Base-by-base conservation (phyloP, 2,888 invertebrate species). In the Steromphala cineraria region DNA sequence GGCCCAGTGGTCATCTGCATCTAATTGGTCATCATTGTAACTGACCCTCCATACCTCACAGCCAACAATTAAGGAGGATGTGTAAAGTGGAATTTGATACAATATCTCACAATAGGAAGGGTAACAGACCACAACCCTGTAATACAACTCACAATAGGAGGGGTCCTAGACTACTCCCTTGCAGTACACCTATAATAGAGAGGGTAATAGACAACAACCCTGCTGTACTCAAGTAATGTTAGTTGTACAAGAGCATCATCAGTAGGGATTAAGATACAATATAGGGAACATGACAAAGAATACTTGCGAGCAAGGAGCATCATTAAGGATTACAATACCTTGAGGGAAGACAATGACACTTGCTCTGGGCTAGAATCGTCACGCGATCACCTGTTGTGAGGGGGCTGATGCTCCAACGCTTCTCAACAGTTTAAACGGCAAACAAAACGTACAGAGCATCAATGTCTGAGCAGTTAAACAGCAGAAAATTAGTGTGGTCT, bases 401-500 rank as follows among this genome's bases (percentile, higher is more conserved):
- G 7, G 71, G 36, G 36, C 28, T 36, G 71, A 71, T 71, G 71
- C 71, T 71, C 36, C 40, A 71, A 71, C 40, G 71, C 71, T 71
- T 71, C 71, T 71, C 71, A 71, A 56, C 28, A 40, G 71, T 71
- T 71, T 71, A 71, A 71, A 71, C 19, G 71, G 71, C 71, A 71
- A 71, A 71, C 71, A 71, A 71, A 71, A 28, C 36, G 36, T 71
- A 71, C 15, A 71, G 40, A 71, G 71, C 19, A 36, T 71, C 71
- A 71, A 71, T 71, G 71, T 36, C 40, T 31, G 71, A 71, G 36
- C 40, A 31, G 71, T 71, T 71, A 71, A 71, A 71, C 71, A 71
- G 71, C 71, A 71, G 71, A 71, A 71, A 71, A 71, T 71, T 71
- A 71, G 71, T 71, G 71, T 71, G 71, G 71, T 71, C 71, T 71